Evolutionary conservation across 2,888 invertebrate genomes (phyloP).

Genomic region (Eutolmus rufibarbis): DNA sequence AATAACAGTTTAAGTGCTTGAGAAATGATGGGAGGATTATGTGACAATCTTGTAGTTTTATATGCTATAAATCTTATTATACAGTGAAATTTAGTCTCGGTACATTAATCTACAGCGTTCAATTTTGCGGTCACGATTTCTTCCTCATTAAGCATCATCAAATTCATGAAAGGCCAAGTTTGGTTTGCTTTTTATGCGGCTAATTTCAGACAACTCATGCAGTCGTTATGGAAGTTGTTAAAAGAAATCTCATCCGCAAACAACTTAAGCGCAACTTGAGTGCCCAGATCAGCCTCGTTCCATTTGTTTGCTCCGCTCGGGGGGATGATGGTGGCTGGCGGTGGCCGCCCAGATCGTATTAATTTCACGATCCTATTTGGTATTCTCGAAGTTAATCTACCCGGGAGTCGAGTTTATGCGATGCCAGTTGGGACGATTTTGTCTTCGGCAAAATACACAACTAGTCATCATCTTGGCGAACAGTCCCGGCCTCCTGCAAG

Average conservation of each 20-base stretch:
- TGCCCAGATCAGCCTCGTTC: slow-evolving; percentile 23
- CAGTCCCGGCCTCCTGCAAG: neutral
- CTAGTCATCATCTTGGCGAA: slow-evolving; percentile 36
- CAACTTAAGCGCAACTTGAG: slow-evolving; percentile 6
- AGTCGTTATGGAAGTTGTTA: slow-evolving; percentile 25
- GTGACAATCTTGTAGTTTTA: neutral
- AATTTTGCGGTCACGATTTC: neutral
- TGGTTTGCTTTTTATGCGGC: neutral
- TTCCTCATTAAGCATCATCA: neutral
- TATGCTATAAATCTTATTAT: neutral
- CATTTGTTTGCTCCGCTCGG: neutral
- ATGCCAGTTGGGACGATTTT: slow-evolving; percentile 36
- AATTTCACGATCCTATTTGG: slow-evolving; percentile 35
- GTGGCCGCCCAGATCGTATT: neutral
- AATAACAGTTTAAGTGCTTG: neutral
- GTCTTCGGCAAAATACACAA: slow-evolving; percentile 29
- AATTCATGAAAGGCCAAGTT: neutral
- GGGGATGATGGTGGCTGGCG: neutral
- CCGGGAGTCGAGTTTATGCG: slow-evolving; percentile 19
- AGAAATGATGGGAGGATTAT: neutral
- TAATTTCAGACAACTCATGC: slow-evolving; percentile 8
- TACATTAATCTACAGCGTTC: neutral
- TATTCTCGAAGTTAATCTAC: slow-evolving; percentile 33
- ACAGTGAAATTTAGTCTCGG: neutral
- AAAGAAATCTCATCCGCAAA: slow-evolving; percentile 36